Conservation (phyloP, 2,113 vertebrate genomes). For the Cochlearius cochlearius region DNA sequence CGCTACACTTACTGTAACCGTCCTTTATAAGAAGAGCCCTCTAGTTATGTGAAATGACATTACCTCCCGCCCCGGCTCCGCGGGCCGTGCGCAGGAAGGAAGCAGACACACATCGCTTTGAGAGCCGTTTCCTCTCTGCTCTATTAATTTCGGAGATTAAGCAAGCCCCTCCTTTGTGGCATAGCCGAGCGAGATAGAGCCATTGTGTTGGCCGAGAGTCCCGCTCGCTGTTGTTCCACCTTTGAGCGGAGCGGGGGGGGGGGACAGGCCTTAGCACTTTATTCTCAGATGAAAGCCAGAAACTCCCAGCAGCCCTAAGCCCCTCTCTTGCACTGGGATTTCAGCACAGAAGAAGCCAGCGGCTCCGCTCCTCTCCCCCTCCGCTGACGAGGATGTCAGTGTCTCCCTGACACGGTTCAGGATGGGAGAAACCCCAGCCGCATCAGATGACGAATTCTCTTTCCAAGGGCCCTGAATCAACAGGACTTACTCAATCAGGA, state of each 20-base stretch:
- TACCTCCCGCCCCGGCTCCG: slow-evolving; percentile 64
- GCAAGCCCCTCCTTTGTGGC: slow-evolving; percentile 75
- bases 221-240: slow-evolving; percentile 22
- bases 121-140: slow-evolving; percentile 76
- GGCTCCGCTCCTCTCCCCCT: neutral
- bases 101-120: slow-evolving; percentile 69
- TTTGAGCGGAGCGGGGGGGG: neutral
- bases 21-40: slow-evolving; percentile 69
- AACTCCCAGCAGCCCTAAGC: neutral
- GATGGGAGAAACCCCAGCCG: neutral
- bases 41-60: slow-evolving; percentile 76
- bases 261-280: neutral
- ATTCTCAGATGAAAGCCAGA: slow-evolving; percentile 6
- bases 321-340: neutral
- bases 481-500: neutral
- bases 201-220: slow-evolving; percentile 54
- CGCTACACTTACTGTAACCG: slow-evolving; percentile 64
- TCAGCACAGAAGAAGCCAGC: neutral
- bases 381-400: neutral
- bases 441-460: neutral
- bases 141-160: slow-evolving; percentile 83
- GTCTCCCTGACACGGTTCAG: neutral
- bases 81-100: slow-evolving; percentile 75
- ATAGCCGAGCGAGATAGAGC: slow-evolving; percentile 73
- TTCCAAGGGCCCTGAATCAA: neutral